A percentile compares a stretch with the other conserved stretches of the same genome.
Conservation (phyloP, 92 coral and sea anemone genomes). For the Plumapathes pennacea region DNA sequence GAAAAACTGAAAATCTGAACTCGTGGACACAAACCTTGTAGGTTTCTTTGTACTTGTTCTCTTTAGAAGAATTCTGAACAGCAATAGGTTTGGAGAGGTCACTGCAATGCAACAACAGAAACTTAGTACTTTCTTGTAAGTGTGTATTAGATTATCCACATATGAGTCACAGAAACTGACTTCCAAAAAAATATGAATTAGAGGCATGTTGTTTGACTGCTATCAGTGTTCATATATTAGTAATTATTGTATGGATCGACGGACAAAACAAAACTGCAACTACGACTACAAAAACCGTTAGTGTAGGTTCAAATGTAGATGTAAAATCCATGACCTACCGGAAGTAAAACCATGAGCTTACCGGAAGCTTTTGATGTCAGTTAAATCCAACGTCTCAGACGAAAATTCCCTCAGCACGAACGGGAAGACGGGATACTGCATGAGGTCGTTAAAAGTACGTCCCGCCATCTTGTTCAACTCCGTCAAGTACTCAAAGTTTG, state of each 20-base stretch:
- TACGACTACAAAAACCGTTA: background rate
- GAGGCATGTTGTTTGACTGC: background rate
- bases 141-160: background rate
- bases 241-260: background rate
- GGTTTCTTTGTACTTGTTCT: conserved; percentile 75
- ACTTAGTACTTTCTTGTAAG: background rate
- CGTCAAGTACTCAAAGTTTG: conserved; percentile 92
- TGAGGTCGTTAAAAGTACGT: conserved; percentile 92
- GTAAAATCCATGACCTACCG: background rate
- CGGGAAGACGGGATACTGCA: conserved; percentile 99
- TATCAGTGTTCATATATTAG: background rate
- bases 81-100: conserved; percentile 94
- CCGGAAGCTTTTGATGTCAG: conserved; percentile 66
- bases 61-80: conserved; percentile 77
- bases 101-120: conserved; percentile 22
- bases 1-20: too few species aligned
- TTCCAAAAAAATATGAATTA: too few species aligned
- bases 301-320: background rate
- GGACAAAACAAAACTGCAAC: background rate
- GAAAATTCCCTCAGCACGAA: conserved; percentile 86
- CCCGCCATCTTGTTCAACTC: conserved; percentile 98
- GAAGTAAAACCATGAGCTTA: conserved; percentile 6
- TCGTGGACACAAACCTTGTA: conserved; percentile 81
- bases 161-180: too few species aligned
- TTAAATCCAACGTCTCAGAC: conserved; percentile 84